Conservation (phyloP, 1,140 invertebrate genomes). For the Leptinotarsa lineolata region DNA sequence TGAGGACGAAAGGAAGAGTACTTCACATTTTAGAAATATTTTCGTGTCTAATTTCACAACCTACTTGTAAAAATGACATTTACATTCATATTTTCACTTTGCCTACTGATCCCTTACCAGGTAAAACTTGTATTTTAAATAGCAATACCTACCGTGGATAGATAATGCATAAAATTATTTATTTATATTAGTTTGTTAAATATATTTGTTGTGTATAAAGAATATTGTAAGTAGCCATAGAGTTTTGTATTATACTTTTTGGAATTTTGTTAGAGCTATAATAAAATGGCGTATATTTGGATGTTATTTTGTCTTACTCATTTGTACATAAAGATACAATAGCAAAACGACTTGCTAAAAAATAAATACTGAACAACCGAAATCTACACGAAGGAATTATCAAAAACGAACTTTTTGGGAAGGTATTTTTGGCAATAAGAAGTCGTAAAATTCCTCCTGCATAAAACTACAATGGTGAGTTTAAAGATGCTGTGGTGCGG, state of each 20-base stretch:
- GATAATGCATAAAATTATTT: slow-evolving; percentile 23
- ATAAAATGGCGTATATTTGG: slow-evolving; percentile 59
- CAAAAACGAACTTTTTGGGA: no score
- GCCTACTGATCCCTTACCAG: background rate
- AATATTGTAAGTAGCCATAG: slow-evolving; percentile 45
- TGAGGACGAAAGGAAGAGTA: background rate
- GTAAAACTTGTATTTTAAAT: slow-evolving; percentile 21
- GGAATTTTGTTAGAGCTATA: slow-evolving; percentile 56
- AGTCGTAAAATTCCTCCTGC: no score
- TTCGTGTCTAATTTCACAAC: slow-evolving; percentile 1
- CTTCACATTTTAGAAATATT: background rate
- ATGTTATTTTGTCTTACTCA: slow-evolving; percentile 51
- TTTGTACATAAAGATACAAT: background rate
- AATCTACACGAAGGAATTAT: no score
- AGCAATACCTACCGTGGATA: slow-evolving; percentile 30
- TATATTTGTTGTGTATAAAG: slow-evolving; percentile 55
- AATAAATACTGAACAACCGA: no score
- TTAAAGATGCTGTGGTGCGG: no score
- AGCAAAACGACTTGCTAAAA: no score
- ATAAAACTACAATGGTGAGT: no score
- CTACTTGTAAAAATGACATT: slow-evolving; percentile 8
- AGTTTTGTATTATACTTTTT: slow-evolving; percentile 57
- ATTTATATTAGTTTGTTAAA: slow-evolving; percentile 32
- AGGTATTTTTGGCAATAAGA: no score
- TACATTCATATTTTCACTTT: slow-evolving; percentile 4